Evolutionary conservation across 2,888 invertebrate genomes (phyloP), one percentile per base, ranked within the genome.

Genomic region (Drosophila neonasuta): DNA sequence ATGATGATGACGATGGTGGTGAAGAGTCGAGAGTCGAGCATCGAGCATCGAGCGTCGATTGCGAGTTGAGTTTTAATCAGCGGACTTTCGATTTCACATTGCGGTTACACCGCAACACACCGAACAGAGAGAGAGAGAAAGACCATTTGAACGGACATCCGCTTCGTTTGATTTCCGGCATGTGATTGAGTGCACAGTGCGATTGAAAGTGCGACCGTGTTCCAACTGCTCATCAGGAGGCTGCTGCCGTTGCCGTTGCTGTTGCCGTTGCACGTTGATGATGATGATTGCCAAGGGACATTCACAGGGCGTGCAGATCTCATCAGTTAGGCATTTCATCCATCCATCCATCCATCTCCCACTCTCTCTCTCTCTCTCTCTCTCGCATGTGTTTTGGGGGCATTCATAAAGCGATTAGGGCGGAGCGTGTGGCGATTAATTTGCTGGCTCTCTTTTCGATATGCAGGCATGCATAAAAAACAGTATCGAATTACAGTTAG

Each of bases 131-230:
- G 24, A 24, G 24, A 24, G 24, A 24, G 24, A 24, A 24, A 24
- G 81, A 74, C 85, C 77, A 82, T 74, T 76, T 77, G 80, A 82
- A 72, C 83, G 82, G 82, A 83, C 64, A 77, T 83, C 87, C 82
- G 87, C 68, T 77, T 71, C 83, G 83, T 75, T 87, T 86, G 86
- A 87, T 86, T 87, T 83, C 82, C 82, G 86, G 82, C 83, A 82
- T 82, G 83, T 86, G 86, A 82, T 82, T 84, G 80, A 78, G 87
- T 86, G 80, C 75, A 68, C 79, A 75, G 75, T 36, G 36, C 70
- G 66, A 69, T 66, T 55, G 75, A 66, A 74, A 75, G 75, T 70
- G 62, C 70, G 60, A 65, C 68, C 24, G 3, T 32, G 41, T 30
- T n/a, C 32, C 65, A 15, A 9, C 44, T 39, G 54, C 61, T 57